These are phyloP conservation scores for Cottoperca gobio DNA, from an alignment of 2,797 vertebrate species.

Conservation along the genomic window DNA sequence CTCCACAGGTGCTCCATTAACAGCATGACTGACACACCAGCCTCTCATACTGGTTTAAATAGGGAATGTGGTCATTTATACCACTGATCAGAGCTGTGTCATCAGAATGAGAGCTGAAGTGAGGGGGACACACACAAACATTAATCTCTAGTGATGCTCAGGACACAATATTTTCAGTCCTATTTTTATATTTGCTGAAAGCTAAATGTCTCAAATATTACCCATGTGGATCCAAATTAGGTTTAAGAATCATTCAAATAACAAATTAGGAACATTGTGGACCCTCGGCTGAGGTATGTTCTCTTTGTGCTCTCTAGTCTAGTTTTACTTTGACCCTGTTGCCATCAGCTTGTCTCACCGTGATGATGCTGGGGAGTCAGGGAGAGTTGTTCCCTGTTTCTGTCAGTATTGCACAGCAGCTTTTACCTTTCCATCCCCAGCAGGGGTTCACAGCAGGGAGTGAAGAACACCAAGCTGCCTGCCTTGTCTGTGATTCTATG, in stretches of 20 bases:
- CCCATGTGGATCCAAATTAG: neutral
- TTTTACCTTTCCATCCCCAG: conserved; percentile 7
- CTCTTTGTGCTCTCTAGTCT: neutral
- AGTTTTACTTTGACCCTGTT: neutral
- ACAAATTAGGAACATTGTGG: neutral
- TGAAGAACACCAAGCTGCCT: neutral
- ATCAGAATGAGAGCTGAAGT: neutral
- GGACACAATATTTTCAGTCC: too few relatives aligned
- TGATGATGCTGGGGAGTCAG: neutral
- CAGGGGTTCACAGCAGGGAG: neutral
- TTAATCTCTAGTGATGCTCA: neutral
- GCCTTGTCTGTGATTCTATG: neutral
- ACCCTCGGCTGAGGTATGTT: neutral
- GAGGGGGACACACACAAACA: neutral
- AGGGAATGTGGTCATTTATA: neutral
- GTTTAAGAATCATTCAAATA: neutral
- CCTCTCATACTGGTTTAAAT: neutral
- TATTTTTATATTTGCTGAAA: too few relatives aligned
- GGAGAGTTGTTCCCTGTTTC: neutral
- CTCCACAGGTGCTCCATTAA: conserved; percentile 6
- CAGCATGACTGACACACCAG: conserved; percentile 5
- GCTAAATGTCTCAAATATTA: neutral
- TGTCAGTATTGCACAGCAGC: conserved; percentile 1
- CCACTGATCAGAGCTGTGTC: neutral
- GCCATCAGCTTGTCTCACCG: neutral